These are phyloP conservation scores for Apteryx mantelli DNA, from an alignment of 2,113 vertebrate species.

Conservation along the genomic window DNA sequence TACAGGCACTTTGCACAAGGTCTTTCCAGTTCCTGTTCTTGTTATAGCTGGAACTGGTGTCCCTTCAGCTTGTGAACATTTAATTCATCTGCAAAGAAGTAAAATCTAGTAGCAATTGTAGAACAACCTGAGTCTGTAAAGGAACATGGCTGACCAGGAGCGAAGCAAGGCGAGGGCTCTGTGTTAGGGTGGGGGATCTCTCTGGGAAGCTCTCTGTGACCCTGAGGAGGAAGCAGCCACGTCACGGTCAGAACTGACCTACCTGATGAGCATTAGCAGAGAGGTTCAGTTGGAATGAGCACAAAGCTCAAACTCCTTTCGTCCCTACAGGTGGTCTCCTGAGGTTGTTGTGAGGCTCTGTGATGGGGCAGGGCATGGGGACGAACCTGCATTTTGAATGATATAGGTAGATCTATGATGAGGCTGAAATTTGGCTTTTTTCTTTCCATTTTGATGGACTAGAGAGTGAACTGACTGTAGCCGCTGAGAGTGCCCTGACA, in stretches of 20 bases:
- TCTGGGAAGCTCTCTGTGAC: neutral
- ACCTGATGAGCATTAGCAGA: neutral
- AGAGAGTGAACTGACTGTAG: too few relatives aligned
- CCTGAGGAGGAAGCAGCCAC: rapidly evolving
- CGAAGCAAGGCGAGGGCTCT: neutral
- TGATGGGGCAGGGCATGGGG: neutral
- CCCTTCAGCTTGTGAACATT: neutral
- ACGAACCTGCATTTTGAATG: neutral
- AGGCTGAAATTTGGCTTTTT: too few relatives aligned
- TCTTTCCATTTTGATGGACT: too few relatives aligned
- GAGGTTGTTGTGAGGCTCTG: neutral
- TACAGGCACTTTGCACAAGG: neutral
- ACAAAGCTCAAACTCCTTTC: neutral
- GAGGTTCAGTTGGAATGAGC: neutral
- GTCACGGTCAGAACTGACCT: neutral
- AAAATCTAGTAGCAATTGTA: neutral
- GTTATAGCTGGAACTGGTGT: neutral
- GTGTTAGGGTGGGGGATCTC: neutral
- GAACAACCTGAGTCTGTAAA: neutral
- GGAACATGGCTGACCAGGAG: neutral
- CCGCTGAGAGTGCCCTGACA: too few relatives aligned
- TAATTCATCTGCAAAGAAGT: neutral
- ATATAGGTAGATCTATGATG: neutral
- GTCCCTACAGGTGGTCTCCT: neutral
- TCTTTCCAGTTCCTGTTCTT: neutral